phyloP scores from a whole-genome alignment of 2,113 vertebrate genomes.

The Trogon melanurus region DNA sequence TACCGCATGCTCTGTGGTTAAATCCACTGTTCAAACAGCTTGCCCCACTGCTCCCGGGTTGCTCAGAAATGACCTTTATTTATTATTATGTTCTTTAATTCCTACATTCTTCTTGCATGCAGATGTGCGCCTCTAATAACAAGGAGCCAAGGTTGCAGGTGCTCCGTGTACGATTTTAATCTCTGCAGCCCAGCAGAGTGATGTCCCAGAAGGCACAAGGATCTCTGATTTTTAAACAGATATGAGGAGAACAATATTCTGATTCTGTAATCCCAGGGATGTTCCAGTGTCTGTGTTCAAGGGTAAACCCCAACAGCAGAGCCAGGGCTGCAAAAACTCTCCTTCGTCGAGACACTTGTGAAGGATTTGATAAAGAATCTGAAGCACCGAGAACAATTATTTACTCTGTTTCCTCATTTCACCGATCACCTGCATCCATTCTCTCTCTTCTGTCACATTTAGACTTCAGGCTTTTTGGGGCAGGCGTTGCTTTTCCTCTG shows the following conservation, averaged over 20 bases:
- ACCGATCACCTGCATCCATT: not conserved
- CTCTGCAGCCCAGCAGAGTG: not conserved
- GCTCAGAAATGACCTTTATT: not conserved
- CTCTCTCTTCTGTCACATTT: not conserved
- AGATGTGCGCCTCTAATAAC: not conserved
- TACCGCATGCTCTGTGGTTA: not conserved
- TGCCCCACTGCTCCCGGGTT: not conserved
- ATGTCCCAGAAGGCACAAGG: not conserved
- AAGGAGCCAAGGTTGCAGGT: not conserved
- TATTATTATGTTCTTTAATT: not conserved
- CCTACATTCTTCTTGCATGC: not conserved
- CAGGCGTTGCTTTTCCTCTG: not conserved
- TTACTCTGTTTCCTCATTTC: not conserved
- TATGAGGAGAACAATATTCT: not conserved
- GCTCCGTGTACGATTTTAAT: not conserved
- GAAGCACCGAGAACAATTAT: not conserved
- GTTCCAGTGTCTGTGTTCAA: not conserved
- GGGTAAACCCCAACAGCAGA: not conserved
- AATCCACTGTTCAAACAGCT: not conserved
- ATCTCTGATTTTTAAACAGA: not conserved
- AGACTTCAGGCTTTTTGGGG: not conserved
- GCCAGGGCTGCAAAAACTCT: not conserved
- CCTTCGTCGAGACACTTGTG: fast-evolving
- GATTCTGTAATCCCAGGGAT: not conserved
- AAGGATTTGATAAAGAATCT: not conserved